Evolutionary conservation across 2,797 vertebrate species (phyloP).

Genomic region (Buceros bicornis): DNA sequence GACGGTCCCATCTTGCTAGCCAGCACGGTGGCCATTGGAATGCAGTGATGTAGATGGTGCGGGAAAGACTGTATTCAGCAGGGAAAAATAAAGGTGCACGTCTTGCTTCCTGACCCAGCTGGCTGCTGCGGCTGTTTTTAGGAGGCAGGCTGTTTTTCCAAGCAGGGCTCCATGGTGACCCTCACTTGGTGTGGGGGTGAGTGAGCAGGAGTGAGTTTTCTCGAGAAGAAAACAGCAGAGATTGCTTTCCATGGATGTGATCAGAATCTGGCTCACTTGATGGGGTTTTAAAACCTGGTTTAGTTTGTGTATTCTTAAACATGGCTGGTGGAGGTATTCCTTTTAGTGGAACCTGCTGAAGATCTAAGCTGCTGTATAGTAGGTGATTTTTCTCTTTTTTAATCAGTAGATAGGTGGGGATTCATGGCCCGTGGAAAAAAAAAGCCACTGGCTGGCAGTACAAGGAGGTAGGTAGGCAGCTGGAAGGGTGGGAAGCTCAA

Average conservation of each 20-base stretch:
- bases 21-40: neutral
- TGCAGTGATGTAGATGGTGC: neutral
- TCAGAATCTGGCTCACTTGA: neutral
- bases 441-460: neutral
- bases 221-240: neutral
- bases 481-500: neutral
- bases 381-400: neutral
- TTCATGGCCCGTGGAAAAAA: neutral
- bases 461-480: neutral
- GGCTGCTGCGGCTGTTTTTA: neutral
- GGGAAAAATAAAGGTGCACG: neutral
- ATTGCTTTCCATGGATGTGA: neutral
- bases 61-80: rapidly evolving
- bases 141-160: neutral
- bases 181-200: neutral
- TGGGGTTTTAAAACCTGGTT: neutral
- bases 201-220: neutral
- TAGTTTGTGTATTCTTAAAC: neutral
- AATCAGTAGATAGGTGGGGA: neutral
- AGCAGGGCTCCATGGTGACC: neutral
- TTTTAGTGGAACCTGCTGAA: neutral
- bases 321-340: neutral
- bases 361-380: neutral
- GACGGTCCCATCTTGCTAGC: neutral
- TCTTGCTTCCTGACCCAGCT: neutral